Conservation (phyloP, 2,888 invertebrate species). For the Aphodius sticticus region DNA sequence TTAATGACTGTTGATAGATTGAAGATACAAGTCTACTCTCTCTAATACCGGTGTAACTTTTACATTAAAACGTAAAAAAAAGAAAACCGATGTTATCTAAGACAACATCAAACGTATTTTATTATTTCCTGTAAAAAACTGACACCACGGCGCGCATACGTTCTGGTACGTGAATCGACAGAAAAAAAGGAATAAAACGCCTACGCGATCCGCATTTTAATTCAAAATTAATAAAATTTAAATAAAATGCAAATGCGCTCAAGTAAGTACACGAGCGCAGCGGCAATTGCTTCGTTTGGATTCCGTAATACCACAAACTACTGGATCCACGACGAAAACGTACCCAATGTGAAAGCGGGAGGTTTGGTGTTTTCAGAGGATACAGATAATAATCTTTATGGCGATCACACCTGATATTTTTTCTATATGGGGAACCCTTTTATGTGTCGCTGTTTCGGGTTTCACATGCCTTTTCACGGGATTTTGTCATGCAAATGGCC, state of each 20-base stretch:
- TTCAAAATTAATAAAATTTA: slow-evolving; percentile 4
- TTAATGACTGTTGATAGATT: background rate
- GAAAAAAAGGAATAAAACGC: slow-evolving; percentile 4
- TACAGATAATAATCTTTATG: background rate
- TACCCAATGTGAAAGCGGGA: background rate
- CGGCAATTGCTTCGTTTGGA: background rate
- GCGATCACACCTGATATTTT: slow-evolving; percentile 4
- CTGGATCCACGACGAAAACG: background rate
- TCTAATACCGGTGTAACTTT: background rate
- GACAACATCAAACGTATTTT: slow-evolving; percentile 4
- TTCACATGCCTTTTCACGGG: slow-evolving; percentile 4
- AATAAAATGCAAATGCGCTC: background rate
- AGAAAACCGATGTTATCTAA: background rate
- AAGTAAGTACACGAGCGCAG: background rate
- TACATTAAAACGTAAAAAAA: background rate
- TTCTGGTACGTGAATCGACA: background rate
- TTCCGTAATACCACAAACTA: background rate
- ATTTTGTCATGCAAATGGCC: background rate
- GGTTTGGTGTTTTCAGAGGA: background rate
- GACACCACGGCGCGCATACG: background rate
- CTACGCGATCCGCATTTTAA: background rate
- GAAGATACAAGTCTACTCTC: background rate
- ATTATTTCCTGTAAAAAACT: slow-evolving; percentile 4
- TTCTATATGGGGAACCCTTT: background rate
- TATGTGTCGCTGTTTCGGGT: background rate